Base-by-base conservation (phyloP, 1,140 invertebrate species). In the Vollenhovia emeryi region DNA sequence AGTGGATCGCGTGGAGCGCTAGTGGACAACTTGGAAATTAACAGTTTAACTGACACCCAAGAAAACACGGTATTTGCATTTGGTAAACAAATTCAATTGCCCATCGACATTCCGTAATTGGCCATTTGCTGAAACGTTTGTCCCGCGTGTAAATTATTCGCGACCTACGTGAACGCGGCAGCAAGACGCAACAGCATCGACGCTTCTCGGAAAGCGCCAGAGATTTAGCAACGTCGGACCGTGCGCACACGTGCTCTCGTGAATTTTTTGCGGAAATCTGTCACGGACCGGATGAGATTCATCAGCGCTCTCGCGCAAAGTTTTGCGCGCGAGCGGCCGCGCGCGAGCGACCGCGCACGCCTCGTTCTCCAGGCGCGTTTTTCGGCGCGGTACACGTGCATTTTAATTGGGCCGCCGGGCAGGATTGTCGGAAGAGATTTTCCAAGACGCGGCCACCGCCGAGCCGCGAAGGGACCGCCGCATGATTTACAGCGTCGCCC, bases 261-360 rank as follows among this genome's bases (percentile, higher is more conserved):
- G 74, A 86, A 84, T 89, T 90, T 90, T 91, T 87, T 87, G 62
- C 71, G 24, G 60, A 88, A 86, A 90, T 90, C 87, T 90, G 89
- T 90, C 89, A 90, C 79, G 87, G n/a, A 55, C 87, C 89, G 87
- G 84, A 89, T 89, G 87, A 87, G 85, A 90, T 91, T 91, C 90
- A 91, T 91, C 89, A 91, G 91, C 88, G 87, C 74, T 74, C 36
- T 69, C 82, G 87, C 82, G 87, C 85, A 74, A 86, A 90, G 80
- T 89, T 85, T 60, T 85, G 68, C 59, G 21, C 27, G n/a, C 27
- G 30, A 69, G 36, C 75, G 66, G 33, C 18, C 55, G 84, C 40
- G 27, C 11, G 36, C 33, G 11, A 59, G 50, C 40, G 69, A 73
- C 40, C 79, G 48, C n/a, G 7, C 52, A 33, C 15, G 55, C 24